phyloP scores from a whole-genome alignment of 2,797 vertebrate species.

The Passerculus sandwichensis region DNA sequence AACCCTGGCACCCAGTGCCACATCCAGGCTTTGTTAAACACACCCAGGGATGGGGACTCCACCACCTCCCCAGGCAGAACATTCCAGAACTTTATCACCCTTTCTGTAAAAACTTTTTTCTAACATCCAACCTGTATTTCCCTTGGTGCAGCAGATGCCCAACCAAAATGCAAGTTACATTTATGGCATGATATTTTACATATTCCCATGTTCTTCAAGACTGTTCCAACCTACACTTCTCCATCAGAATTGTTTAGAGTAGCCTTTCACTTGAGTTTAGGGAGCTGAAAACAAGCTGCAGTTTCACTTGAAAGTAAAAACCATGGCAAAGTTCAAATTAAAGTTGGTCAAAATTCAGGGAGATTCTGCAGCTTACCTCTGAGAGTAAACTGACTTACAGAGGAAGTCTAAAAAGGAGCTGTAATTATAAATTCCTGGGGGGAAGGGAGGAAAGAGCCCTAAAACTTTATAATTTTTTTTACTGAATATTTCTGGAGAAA shows the following conservation, averaged over 20 bases:
- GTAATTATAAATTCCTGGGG: neutral
- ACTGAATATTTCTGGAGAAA: neutral
- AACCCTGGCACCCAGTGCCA: neutral
- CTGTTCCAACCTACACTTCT: neutral
- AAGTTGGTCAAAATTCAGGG: neutral
- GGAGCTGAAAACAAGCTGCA: neutral
- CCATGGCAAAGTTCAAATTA: neutral
- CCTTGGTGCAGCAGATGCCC: neutral
- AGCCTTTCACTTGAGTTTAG: neutral
- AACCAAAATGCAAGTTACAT: neutral
- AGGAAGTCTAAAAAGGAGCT: neutral
- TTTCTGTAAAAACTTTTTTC: neutral
- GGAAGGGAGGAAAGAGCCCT: accelerated
- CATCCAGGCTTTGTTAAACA: neutral
- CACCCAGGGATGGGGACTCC: neutral
- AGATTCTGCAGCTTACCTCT: neutral
- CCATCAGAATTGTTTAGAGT: neutral
- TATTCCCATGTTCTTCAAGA: neutral
- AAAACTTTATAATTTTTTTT: neutral
- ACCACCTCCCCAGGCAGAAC: accelerated
- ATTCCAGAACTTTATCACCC: neutral
- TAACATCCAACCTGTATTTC: neutral
- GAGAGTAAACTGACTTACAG: neutral
- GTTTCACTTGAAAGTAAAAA: conserved; percentile 14
- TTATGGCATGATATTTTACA: neutral